Percentiles rank a stretch among this genome's conserved stretches.
These are phyloP conservation scores for Euschistus heros DNA, from an alignment of 1,140 invertebrate species.

Conservation along the genomic window DNA sequence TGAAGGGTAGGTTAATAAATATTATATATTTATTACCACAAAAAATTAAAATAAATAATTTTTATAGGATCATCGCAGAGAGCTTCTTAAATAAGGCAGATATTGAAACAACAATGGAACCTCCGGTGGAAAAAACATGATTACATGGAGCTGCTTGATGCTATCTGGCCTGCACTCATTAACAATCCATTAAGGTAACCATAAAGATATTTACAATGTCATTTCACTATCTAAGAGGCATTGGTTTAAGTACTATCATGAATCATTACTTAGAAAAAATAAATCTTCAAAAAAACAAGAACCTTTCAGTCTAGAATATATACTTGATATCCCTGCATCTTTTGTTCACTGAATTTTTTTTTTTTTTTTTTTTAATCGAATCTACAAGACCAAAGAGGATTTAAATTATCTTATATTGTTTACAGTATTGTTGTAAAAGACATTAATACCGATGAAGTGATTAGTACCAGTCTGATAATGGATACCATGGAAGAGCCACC, in stretches of 20 bases:
- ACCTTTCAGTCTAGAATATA: no score
- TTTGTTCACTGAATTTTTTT: no score
- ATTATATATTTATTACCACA: neutral
- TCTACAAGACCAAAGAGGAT: neutral
- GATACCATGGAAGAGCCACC: conserved; percentile 68
- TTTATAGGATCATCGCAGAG: conserved; percentile 60
- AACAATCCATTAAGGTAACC: conserved; percentile 43
- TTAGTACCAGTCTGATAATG: conserved; percentile 64
- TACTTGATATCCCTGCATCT: neutral
- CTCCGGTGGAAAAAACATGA: conserved; percentile 49
- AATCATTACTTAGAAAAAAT: no score
- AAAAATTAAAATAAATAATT: neutral
- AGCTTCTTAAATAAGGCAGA: conserved; percentile 78
- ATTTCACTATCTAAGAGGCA: no score
- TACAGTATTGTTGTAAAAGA: conserved; percentile 53
- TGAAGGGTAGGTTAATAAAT: neutral
- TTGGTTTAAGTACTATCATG: no score
- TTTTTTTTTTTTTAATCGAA: neutral
- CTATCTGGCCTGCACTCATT: conserved; percentile 54
- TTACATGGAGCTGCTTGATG: conserved; percentile 52
- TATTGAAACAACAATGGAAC: conserved; percentile 61
- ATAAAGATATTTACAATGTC: no score
- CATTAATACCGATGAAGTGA: conserved; percentile 34
- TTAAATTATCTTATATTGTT: conserved; percentile 11
- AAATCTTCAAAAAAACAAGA: no score